A percentile compares a stretch with the other conserved stretches of the same genome.
Conservation (phyloP, 2,888 invertebrate species). For the Napeogenes sylphis region DNA sequence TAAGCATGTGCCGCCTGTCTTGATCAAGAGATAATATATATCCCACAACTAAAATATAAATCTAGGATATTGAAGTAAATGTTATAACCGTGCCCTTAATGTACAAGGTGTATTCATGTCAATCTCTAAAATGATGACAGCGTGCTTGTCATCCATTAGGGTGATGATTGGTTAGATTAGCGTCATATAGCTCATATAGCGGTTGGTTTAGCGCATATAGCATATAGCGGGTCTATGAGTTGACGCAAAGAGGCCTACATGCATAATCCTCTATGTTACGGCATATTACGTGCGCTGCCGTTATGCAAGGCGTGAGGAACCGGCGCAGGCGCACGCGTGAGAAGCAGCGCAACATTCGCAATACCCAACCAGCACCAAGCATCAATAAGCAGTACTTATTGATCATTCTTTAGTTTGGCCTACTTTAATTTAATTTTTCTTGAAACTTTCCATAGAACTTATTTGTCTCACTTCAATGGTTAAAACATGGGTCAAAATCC, state of each 20-base stretch:
- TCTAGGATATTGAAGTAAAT: slow-evolving; percentile 8
- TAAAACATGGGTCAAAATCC: too few species aligned
- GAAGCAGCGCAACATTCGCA: slow-evolving; percentile 59
- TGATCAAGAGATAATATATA: slow-evolving; percentile 31
- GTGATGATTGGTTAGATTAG: slow-evolving; percentile 15
- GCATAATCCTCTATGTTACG: slow-evolving; percentile 67
- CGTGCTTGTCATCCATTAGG: slow-evolving; percentile 3
- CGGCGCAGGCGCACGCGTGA: slow-evolving; percentile 49
- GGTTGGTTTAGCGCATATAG: too few species aligned
- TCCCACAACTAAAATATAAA: neutral
- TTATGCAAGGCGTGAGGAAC: slow-evolving; percentile 69
- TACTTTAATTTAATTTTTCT: neutral
- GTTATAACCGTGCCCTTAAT: too few species aligned
- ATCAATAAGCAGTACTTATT: slow-evolving; percentile 36
- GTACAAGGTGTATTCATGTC: slow-evolving; percentile 4
- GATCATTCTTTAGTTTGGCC: slow-evolving; percentile 1
- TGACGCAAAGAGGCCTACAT: slow-evolving; percentile 61
- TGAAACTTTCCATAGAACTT: too few species aligned
- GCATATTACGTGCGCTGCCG: slow-evolving; percentile 64
- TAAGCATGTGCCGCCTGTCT: slow-evolving; percentile 52
- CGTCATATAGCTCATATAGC: slow-evolving; percentile 14
- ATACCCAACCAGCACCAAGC: slow-evolving; percentile 43
- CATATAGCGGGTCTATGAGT: slow-evolving; percentile 25
- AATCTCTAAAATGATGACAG: slow-evolving; percentile 8
- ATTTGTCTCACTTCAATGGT: too few species aligned